Evolutionary conservation across 2,113 vertebrate genomes (phyloP).

Genomic region (Cavia porcellus): DNA sequence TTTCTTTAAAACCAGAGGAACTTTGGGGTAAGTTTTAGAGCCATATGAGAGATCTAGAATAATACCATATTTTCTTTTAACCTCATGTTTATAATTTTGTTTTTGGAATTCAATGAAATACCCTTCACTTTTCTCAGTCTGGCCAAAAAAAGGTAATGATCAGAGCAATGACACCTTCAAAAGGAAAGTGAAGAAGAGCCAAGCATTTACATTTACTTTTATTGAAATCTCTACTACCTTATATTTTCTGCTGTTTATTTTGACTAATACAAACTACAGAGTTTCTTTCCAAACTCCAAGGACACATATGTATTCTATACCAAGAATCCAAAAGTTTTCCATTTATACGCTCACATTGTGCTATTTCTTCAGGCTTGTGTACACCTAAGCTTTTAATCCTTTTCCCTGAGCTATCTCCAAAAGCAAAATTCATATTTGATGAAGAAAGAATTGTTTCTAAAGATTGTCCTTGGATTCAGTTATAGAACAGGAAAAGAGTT

Average conservation of each 20-base stretch:
- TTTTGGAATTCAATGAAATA: constrained; percentile 68
- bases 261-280: constrained; percentile 54
- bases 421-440: constrained; percentile 75
- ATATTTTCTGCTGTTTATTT: constrained; percentile 65
- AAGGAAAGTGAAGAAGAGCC: constrained; percentile 54
- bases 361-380: constrained; percentile 75
- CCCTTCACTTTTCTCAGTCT: constrained; percentile 66
- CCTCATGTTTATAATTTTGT: constrained; percentile 72
- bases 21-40: constrained; percentile 67
- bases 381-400: constrained; percentile 85
- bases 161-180: constrained; percentile 46
- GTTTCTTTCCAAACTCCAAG: constrained; percentile 73
- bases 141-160: constrained; percentile 64
- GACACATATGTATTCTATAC: constrained; percentile 77
- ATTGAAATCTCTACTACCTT: constrained; percentile 54
- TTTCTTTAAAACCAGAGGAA: constrained; percentile 15
- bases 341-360: constrained; percentile 57
- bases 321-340: constrained; percentile 52
- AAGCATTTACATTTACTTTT: constrained; percentile 60
- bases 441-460: constrained; percentile 81
- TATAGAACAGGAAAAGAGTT: constrained; percentile 78
- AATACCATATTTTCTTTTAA: constrained; percentile 69
- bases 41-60: constrained; percentile 57
- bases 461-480: constrained; percentile 80
- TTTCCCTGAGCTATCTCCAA: constrained; percentile 82